A percentile compares a stretch with the other conserved stretches of the same genome.
Conservation (phyloP, 2,888 invertebrate genomes). For the Limnephilus lunatus region DNA sequence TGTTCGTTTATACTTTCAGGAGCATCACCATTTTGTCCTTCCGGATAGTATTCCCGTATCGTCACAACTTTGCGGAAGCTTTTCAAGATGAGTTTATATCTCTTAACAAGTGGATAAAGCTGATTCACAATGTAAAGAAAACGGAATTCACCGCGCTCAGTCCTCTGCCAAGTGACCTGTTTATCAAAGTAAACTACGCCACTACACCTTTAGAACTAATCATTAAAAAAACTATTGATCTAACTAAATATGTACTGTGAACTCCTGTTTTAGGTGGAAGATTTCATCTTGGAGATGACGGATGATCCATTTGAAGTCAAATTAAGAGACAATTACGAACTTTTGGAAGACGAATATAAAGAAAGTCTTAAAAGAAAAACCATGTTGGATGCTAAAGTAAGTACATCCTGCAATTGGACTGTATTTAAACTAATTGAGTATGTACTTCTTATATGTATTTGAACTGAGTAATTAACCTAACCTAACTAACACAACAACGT, state of each 20-base stretch:
- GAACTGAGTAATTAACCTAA: slow-evolving; percentile 42
- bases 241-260: neutral
- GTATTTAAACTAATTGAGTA: neutral
- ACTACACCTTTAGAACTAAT: neutral
- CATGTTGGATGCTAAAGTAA: slow-evolving; percentile 91
- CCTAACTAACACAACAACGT: neutral
- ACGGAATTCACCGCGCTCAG: slow-evolving; percentile 83
- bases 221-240: neutral
- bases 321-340: slow-evolving; percentile 95
- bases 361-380: slow-evolving; percentile 94
- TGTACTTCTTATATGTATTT: neutral
- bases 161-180: slow-evolving; percentile 91
- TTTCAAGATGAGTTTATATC: slow-evolving; percentile 94
- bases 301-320: slow-evolving; percentile 99
- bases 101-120: slow-evolving; percentile 94
- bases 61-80: slow-evolving; percentile 91
- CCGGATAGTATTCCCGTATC: slow-evolving; percentile 89
- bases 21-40: slow-evolving; percentile 80
- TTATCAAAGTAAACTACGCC: slow-evolving; percentile 83
- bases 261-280: slow-evolving; percentile 82
- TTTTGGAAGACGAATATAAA: slow-evolving; percentile 95
- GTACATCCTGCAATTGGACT: neutral
- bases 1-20: slow-evolving; percentile 70
- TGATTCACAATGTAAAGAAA: slow-evolving; percentile 85
- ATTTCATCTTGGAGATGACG: slow-evolving; percentile 92